Conservation (phyloP, 2,113 vertebrate genomes). For the Empidonax traillii region DNA sequence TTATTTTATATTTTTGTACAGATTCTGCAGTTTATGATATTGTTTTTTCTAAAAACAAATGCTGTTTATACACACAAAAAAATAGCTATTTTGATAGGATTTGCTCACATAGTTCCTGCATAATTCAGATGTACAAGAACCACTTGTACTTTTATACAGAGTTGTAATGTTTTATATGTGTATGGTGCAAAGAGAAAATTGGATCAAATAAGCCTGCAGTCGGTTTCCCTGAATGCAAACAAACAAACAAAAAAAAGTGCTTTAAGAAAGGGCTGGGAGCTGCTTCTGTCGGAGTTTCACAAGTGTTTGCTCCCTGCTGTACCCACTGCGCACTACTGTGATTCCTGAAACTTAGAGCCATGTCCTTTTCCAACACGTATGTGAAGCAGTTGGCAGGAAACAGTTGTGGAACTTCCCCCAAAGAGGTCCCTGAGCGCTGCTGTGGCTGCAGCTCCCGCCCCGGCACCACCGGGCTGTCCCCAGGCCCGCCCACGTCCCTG, state of each 20-base stretch:
- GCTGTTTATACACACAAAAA: slow-evolving; percentile 80
- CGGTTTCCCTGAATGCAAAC: slow-evolving; percentile 71
- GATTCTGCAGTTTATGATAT: slow-evolving; percentile 86
- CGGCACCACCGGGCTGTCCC: background rate
- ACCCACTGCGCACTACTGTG: slow-evolving; percentile 71
- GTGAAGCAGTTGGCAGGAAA: slow-evolving; percentile 71
- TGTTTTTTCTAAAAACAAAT: slow-evolving; percentile 84
- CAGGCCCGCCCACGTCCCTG: rapidly evolving
- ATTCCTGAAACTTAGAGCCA: slow-evolving; percentile 75
- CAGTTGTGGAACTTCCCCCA: slow-evolving; percentile 47
- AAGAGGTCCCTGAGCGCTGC: background rate
- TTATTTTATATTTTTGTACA: slow-evolving; percentile 92
- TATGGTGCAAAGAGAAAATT: slow-evolving; percentile 81
- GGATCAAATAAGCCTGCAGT: slow-evolving; percentile 76
- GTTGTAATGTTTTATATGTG: slow-evolving; percentile 79
- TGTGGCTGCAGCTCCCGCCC: background rate
- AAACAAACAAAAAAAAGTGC: slow-evolving; percentile 27
- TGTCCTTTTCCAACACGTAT: slow-evolving; percentile 55
- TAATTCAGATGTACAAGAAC: slow-evolving; percentile 80
- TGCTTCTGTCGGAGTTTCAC: slow-evolving; percentile 64
- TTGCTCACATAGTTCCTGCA: slow-evolving; percentile 82
- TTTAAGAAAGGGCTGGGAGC: slow-evolving; percentile 74
- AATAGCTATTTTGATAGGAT: slow-evolving; percentile 86
- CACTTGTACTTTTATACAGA: slow-evolving; percentile 83
- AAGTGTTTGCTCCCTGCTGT: slow-evolving; percentile 69